A percentile compares a stretch with the other conserved stretches of the same genome.
Evolutionary conservation across 1,140 invertebrate genomes (phyloP).

Genomic region (Leptinotarsa undecemlineata): DNA sequence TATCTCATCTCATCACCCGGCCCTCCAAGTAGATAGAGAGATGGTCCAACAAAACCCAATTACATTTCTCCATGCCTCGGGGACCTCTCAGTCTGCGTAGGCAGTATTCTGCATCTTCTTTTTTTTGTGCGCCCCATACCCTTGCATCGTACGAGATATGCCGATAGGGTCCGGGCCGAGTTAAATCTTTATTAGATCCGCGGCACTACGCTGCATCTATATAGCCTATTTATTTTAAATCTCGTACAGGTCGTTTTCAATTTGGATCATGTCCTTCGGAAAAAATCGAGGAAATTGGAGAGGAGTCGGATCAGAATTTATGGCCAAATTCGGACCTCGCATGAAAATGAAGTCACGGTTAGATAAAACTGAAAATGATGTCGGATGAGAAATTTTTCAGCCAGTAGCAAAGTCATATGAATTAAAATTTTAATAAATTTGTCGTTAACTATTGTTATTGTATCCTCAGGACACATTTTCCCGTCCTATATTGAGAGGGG

Average conservation of each 20-base stretch:
- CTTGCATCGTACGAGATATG: conserved; percentile 4
- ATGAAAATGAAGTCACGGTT: conserved; percentile 7
- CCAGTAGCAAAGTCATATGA: too few relatives aligned
- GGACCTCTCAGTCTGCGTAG: conserved; percentile 22
- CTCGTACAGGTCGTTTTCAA: conserved; percentile 30
- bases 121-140: conserved; percentile 33
- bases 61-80: conserved; percentile 33
- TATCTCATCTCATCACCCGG: conserved; percentile 13
- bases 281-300: conserved; percentile 19
- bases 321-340: conserved; percentile 2
- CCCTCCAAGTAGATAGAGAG: conserved; percentile 7
- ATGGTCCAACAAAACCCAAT: conserved; percentile 37
- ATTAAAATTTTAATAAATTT: too few relatives aligned
- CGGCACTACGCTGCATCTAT: conserved; percentile 34
- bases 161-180: conserved; percentile 26
- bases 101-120: conserved; percentile 32
- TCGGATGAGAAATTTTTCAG: too few relatives aligned
- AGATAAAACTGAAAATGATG: too few relatives aligned
- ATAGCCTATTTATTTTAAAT: conserved; percentile 42
- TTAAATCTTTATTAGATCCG: conserved; percentile 43
- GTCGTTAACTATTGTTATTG: too few relatives aligned
- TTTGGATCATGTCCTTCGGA: conserved; percentile 24
- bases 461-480: too few relatives aligned
- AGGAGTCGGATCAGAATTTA: conserved; percentile 16
- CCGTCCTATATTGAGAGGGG: too few relatives aligned